A percentile compares a stretch with the other conserved stretches of the same genome.
Conservation (phyloP, 92 coral and sea anemone species). For the Epizoanthus ramosus region DNA sequence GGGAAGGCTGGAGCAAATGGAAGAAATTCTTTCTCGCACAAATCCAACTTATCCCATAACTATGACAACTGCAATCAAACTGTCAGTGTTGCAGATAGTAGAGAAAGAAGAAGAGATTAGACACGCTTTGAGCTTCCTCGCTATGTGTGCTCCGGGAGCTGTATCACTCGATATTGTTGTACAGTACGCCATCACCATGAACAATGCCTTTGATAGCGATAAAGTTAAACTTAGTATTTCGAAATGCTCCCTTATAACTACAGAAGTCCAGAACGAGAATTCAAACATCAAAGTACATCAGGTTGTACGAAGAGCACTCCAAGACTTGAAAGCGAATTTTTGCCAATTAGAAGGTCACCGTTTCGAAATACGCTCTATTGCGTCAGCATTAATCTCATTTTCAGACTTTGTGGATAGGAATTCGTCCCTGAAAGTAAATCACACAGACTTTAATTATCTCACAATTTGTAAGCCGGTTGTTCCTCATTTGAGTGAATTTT, state of each 20-base stretch:
- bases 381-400: slow-evolving; percentile 6
- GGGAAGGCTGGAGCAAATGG: slow-evolving; percentile 14
- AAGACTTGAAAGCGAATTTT: no score
- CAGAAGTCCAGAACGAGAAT: neutral
- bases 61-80: slow-evolving; percentile 46
- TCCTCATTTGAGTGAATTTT: slow-evolving; percentile 34
- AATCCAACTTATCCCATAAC: slow-evolving; percentile 38
- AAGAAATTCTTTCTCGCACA: neutral
- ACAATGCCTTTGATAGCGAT: neutral
- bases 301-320: no score
- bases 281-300: no score
- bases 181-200: neutral
- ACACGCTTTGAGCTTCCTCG: slow-evolving; percentile 5
- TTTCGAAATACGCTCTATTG: no score
- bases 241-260: slow-evolving; percentile 13
- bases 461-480: neutral
- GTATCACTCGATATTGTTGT: slow-evolving; percentile 9
- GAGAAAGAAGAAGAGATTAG: slow-evolving; percentile 5
- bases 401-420: neutral
- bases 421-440: neutral
- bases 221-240: neutral
- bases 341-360: no score
- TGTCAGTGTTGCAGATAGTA: slow-evolving; percentile 11
- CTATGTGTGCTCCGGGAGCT: neutral
- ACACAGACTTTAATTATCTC: neutral